Conservation (phyloP, 2,888 invertebrate species). For the Podotricha telesiphe region DNA sequence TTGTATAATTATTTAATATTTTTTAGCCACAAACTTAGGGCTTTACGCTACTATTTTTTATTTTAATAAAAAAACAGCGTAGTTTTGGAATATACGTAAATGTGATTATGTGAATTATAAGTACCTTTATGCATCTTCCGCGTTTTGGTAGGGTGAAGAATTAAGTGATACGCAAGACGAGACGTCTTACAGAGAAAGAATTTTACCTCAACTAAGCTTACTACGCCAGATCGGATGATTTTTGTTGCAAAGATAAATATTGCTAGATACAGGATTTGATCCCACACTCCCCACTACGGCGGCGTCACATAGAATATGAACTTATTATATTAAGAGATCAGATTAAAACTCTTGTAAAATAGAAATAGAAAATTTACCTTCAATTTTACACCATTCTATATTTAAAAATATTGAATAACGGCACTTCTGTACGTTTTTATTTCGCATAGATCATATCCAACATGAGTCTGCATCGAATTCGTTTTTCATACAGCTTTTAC, state of each 20-base stretch:
- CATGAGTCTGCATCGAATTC: neutral
- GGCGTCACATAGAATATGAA: neutral
- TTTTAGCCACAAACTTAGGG: constrained; percentile 1
- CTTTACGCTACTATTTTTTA: neutral
- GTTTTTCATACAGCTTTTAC: constrained; percentile 8
- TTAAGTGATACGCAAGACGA: no score
- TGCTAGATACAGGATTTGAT: neutral
- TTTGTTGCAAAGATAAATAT: neutral
- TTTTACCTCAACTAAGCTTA: no score
- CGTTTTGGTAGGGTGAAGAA: no score
- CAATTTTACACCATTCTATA: constrained; percentile 6
- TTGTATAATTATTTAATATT: constrained; percentile 8
- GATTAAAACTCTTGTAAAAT: neutral
- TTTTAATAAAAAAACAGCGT: neutral
- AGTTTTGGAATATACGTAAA: neutral
- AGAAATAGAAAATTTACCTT: neutral
- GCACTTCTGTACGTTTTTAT: constrained; percentile 6
- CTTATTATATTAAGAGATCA: neutral
- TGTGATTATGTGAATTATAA: neutral
- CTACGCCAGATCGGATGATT: neutral
- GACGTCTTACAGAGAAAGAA: no score
- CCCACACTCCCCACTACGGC: no score
- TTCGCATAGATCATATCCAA: constrained; percentile 3
- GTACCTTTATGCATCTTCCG: neutral
- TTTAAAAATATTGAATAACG: constrained; percentile 17